Base-by-base conservation (phyloP, 1,140 invertebrate species). In the Matsumurasca onukii region DNA sequence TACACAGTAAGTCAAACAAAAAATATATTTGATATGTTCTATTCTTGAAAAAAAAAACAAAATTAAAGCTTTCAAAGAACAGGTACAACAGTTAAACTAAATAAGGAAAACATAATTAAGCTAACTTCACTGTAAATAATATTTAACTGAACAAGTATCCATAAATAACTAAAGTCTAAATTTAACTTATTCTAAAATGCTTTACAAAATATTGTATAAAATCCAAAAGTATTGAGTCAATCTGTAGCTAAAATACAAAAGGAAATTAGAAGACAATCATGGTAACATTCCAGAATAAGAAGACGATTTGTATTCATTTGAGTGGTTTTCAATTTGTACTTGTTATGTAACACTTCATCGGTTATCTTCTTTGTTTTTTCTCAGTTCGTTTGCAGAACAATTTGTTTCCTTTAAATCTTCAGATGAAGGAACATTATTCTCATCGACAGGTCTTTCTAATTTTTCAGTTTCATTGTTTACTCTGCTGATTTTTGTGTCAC, bases 261-360 rank as follows among this genome's bases (percentile, higher is more conserved):
- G 25, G 30, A 59, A 29, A 59, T 27, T 59, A 27, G 30, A 59
- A 59, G 55, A 59, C 55, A 59, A 59, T 27, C 55, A 25, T 59
- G 55, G 55, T 59, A 59, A 59, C 55, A 59, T 59, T 27, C 22
- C 34, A 9, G 34, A 39, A 9, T 17, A 9, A 5, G 17, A 9
- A 39, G 34, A 39, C 5, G 17, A 39, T 9, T 39, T 9, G 34
- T 9, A 39, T 9, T 5, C 34, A 39, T 9, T 39, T 9, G 5
- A 9, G 34, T 5, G 17, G 17, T 17, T 9, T 9, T 9, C 34
- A 39, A 9, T 17, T 39, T 39, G 5, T 9, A 39, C 5, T 17
- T 39, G 5, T 39, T 39, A 5, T 39, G 17, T 39, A 17, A 5
- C 34, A 9, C 34, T 39, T 5, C 17, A 39, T 39, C 17, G 5